Evolutionary conservation across 2,888 invertebrate species (phyloP).

Genomic region (Acleris laterana): DNA sequence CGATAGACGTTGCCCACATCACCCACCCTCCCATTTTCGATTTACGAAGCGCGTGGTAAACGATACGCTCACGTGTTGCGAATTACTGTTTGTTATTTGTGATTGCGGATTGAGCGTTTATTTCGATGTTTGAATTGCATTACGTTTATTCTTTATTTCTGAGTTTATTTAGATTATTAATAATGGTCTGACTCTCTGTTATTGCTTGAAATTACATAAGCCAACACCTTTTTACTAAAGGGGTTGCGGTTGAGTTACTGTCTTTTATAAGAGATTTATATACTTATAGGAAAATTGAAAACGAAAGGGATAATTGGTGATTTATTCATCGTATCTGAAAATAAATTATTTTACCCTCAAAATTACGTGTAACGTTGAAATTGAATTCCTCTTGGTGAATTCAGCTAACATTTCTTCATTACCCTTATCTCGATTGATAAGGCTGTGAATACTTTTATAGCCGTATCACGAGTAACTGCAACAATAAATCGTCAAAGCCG

Average conservation of each 20-base stretch:
- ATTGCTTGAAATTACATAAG: no score
- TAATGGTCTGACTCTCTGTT: no score
- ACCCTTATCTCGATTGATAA: not conserved
- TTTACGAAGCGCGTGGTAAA: slow-evolving; percentile 16
- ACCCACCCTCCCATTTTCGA: slow-evolving; percentile 35
- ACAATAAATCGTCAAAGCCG: not conserved
- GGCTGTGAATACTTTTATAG: not conserved
- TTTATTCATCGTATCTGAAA: no score
- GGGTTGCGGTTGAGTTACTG: no score
- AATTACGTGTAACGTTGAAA: no score
- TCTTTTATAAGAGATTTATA: no score
- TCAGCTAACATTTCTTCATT: not conserved
- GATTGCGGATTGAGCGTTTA: slow-evolving; percentile 12
- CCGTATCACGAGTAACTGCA: slow-evolving; percentile 2
- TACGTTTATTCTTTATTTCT: not conserved
- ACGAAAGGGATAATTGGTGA: no score
- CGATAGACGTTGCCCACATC: slow-evolving; percentile 40
- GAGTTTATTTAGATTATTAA: not conserved
- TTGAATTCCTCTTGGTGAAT: no score
- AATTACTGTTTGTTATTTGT: slow-evolving; percentile 19
- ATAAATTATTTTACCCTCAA: no score
- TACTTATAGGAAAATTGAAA: no score
- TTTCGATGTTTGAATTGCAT: not conserved
- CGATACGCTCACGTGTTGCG: slow-evolving; percentile 9
- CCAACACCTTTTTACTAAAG: no score